Conservation (phyloP, 2,113 vertebrate genomes). For the Corythaeola cristata region DNA sequence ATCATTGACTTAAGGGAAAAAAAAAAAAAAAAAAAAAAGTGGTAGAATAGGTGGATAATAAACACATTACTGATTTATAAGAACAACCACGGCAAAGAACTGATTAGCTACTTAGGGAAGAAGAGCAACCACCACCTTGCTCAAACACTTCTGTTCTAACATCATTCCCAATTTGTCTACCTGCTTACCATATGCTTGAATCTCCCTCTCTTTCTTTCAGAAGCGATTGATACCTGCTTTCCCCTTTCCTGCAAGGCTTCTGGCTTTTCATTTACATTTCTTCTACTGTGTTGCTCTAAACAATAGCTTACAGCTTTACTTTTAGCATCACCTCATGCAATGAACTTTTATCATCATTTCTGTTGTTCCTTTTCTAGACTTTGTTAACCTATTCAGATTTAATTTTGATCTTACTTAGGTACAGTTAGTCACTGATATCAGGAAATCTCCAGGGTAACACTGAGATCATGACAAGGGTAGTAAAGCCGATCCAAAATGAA, state of each 20-base stretch:
- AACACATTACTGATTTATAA: neutral
- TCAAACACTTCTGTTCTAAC: neutral
- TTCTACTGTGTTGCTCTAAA: neutral
- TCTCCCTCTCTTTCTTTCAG: neutral
- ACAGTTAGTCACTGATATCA: neutral
- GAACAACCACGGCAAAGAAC: neutral
- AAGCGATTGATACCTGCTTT: neutral
- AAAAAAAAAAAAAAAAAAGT: neutral
- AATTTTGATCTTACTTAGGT: neutral
- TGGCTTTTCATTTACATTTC: neutral
- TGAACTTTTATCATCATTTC: neutral
- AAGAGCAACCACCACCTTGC: neutral
- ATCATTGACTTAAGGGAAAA: neutral
- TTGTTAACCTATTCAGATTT: neutral
- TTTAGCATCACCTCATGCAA: neutral
- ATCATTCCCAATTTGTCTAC: neutral
- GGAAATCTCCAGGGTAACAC: neutral
- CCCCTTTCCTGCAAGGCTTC: neutral
- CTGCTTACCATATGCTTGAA: neutral
- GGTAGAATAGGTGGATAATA: fast-evolving
- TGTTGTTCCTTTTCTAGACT: neutral
- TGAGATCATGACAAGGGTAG: neutral
- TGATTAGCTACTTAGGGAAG: neutral
- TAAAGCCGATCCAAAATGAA: neutral
- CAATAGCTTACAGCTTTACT: neutral